These are phyloP conservation scores for Rhabditophanes sp. DNA, from an alignment of 2,888 invertebrate genomes.

Conservation along the genomic window DNA sequence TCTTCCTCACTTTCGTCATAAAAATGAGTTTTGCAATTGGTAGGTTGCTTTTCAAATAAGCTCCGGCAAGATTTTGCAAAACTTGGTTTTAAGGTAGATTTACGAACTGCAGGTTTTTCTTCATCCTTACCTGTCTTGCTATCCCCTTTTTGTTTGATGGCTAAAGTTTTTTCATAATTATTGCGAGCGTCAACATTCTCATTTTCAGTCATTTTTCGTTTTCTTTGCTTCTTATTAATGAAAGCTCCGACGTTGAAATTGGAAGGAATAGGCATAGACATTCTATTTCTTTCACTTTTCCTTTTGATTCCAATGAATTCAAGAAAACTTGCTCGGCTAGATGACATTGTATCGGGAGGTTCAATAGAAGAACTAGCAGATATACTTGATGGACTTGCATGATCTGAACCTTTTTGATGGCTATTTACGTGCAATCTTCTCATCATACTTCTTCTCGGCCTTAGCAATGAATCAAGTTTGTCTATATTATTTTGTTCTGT, in stretches of 20 bases:
- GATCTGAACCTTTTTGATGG: conserved; percentile 12
- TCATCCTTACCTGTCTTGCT: conserved; percentile 8
- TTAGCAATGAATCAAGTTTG: conserved; percentile 3
- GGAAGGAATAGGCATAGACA: conserved; percentile 4
- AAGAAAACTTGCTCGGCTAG: conserved; percentile 33
- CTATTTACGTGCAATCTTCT: conserved; percentile 4
- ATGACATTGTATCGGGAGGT: conserved; percentile 30
- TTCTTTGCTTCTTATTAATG: conserved; percentile 11
- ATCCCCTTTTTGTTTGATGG: conserved; percentile 7
- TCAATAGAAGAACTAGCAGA: conserved; percentile 36
- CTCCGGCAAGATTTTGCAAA: no score
- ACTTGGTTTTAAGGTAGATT: no score
- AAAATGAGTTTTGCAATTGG: no score
- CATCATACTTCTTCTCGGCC: conserved; percentile 6
- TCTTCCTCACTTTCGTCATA: conserved; percentile 8
- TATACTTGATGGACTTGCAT: conserved; percentile 29
- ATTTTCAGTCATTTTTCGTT: conserved; percentile 13
- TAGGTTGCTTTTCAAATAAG: no score
- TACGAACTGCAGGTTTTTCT: neutral
- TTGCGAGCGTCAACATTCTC: conserved; percentile 7
- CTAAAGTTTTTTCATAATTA: conserved; percentile 1
- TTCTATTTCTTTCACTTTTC: conserved; percentile 4
- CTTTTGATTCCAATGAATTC: conserved; percentile 22
- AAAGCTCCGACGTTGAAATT: conserved; percentile 6
- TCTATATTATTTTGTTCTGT: no score